Conservation (phyloP, 2,113 vertebrate genomes). For the Tenrec ecaudatus region DNA sequence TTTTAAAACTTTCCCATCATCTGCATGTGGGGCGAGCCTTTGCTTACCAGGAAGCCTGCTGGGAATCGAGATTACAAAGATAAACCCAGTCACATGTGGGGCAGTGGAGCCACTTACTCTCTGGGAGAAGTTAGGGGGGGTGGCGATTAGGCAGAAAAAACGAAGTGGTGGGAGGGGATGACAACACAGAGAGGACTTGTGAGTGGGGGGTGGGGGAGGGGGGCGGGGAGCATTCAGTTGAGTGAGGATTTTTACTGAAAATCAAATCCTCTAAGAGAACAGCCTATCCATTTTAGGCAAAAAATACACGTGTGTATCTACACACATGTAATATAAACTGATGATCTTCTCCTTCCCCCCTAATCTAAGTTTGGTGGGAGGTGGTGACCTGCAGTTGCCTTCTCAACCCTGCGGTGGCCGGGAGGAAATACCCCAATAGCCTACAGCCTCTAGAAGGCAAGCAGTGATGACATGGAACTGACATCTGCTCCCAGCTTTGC, state of each 20-base stretch:
- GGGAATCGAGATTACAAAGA: slow-evolving; percentile 5
- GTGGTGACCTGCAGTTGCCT: background rate
- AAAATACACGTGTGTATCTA: too few species aligned
- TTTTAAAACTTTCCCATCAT: slow-evolving; percentile 71
- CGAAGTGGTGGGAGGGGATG: background rate
- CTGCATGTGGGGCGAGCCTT: slow-evolving; percentile 30
- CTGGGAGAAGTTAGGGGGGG: background rate
- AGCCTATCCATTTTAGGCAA: slow-evolving; percentile 8
- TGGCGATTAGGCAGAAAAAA: background rate
- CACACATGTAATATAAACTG: background rate
- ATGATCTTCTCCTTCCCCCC: background rate
- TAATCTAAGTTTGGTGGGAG: background rate
- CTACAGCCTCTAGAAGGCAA: background rate
- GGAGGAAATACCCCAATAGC: background rate
- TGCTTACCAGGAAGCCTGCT: background rate
- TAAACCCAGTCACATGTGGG: background rate
- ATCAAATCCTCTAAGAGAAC: slow-evolving; percentile 23
- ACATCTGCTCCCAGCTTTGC: slow-evolving; percentile 28
- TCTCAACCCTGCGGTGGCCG: background rate
- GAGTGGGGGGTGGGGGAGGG: background rate
- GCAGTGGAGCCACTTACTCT: background rate
- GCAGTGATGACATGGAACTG: background rate
- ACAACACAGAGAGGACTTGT: background rate
- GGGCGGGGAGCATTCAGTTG: background rate
- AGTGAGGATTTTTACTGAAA: background rate